phyloP scores from a whole-genome alignment of 92 coral and sea anemone species.

The Siderastrea siderea region DNA sequence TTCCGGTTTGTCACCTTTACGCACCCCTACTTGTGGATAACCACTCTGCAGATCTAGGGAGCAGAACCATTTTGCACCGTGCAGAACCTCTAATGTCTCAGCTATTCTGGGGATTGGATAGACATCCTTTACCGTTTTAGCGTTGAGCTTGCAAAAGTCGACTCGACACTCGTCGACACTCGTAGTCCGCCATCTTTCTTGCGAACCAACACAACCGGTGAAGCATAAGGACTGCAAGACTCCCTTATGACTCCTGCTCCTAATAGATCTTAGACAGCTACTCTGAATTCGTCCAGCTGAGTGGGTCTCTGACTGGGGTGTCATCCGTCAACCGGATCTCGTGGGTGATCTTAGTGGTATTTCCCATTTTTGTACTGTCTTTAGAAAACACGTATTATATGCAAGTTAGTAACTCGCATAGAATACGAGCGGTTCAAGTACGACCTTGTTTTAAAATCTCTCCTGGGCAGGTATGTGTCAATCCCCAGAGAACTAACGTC shows the following conservation, averaged over 20 bases:
- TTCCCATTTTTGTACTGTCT: slow-evolving; percentile 33
- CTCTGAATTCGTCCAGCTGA: slow-evolving; percentile 43
- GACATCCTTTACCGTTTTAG: slow-evolving; percentile 62
- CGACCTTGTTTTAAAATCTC: not conserved
- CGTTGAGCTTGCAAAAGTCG: slow-evolving; percentile 57
- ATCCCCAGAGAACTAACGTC: slow-evolving; percentile 48
- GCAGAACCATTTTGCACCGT: slow-evolving; percentile 61
- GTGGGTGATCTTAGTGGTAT: slow-evolving; percentile 28
- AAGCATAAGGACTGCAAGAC: slow-evolving; percentile 53
- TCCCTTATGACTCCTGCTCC: slow-evolving; percentile 43
- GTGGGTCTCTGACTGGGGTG: slow-evolving; percentile 36
- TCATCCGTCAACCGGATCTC: slow-evolving; percentile 28
- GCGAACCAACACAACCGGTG: slow-evolving; percentile 35
- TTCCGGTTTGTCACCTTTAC: slow-evolving; percentile 50
- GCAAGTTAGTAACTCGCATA: slow-evolving; percentile 17
- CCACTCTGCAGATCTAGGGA: slow-evolving; percentile 71
- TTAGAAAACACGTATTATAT: slow-evolving; percentile 44
- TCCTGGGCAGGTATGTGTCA: slow-evolving; percentile 34
- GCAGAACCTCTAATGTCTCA: slow-evolving; percentile 61
- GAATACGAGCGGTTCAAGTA: slow-evolving; percentile 31
- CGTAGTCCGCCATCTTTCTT: slow-evolving; percentile 35
- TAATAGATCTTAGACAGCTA: slow-evolving; percentile 24
- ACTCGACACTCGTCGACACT: slow-evolving; percentile 14
- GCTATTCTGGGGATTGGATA: slow-evolving; percentile 61
- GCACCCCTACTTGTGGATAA: slow-evolving; percentile 51